Evolutionary conservation across 2,113 vertebrate genomes (phyloP).

Genomic region (Chroicocephalus ridibundus): DNA sequence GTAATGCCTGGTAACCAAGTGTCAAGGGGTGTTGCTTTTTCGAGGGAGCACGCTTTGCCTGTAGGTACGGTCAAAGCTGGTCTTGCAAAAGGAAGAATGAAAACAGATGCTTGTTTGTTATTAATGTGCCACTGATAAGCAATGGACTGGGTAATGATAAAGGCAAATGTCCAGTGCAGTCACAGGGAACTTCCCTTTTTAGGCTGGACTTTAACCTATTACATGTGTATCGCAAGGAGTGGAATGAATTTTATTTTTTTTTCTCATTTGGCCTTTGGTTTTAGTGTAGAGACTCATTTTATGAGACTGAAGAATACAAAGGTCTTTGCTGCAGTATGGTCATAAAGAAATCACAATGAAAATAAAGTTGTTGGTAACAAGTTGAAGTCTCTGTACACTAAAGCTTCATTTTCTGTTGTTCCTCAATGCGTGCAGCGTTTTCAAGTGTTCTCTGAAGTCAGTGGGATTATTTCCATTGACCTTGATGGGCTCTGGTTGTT

Average conservation of each 20-base stretch:
- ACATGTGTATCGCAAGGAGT: background rate
- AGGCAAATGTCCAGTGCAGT: background rate
- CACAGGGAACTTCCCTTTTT: background rate
- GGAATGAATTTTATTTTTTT: background rate
- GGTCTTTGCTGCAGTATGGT: background rate
- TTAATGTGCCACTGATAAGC: background rate
- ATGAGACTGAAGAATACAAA: fast-evolving
- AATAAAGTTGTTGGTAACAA: background rate
- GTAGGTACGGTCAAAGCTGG: background rate
- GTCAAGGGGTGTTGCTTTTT: background rate
- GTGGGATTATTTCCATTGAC: background rate
- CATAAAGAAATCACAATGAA: background rate
- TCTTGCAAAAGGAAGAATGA: background rate
- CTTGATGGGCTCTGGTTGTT: background rate
- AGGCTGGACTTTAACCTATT: background rate
- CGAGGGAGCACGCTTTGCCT: background rate
- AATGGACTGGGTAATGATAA: background rate
- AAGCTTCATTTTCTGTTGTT: background rate
- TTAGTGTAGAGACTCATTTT: background rate
- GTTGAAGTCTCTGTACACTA: background rate
- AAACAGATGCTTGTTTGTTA: background rate
- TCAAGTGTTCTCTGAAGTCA: background rate
- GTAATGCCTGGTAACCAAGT: background rate
- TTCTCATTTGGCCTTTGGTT: background rate
- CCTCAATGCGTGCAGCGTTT: background rate